phyloP scores from a whole-genome alignment of 2,113 vertebrate species.

The Gnathonemus longibarbis region DNA sequence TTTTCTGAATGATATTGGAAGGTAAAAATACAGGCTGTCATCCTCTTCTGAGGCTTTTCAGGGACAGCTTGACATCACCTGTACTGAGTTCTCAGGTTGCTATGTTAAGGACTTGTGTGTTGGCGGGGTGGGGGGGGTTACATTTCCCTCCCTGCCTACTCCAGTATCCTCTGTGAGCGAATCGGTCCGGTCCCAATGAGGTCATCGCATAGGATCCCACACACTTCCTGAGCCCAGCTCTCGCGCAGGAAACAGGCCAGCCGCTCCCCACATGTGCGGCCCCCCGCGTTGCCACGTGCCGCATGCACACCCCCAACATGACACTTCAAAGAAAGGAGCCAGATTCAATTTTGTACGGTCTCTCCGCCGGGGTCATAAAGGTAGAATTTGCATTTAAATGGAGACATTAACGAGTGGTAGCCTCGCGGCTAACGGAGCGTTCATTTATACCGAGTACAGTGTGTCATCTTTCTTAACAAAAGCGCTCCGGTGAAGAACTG shows the following conservation, averaged over 20 bases:
- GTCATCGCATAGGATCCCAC: constrained; percentile 6
- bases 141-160: background rate
- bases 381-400: constrained; percentile 63
- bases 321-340: constrained; percentile 38
- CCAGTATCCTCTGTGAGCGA: background rate
- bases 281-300: background rate
- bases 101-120: background rate
- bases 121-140: background rate
- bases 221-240: background rate
- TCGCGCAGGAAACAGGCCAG: background rate
- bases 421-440: constrained; percentile 46
- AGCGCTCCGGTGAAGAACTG: constrained; percentile 41
- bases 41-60: background rate
- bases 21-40: constrained; percentile 10
- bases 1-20: background rate
- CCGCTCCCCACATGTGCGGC: background rate
- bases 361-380: constrained; percentile 51
- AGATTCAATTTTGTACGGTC: constrained; percentile 43
- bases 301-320: background rate
- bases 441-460: constrained; percentile 39
- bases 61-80: background rate
- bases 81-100: background rate
- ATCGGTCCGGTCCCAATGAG: background rate
- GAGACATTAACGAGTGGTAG: constrained; percentile 50
- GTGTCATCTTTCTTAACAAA: constrained; percentile 47